Conservation (phyloP, 2,113 vertebrate species). For the Lampris megalopsis region DNA sequence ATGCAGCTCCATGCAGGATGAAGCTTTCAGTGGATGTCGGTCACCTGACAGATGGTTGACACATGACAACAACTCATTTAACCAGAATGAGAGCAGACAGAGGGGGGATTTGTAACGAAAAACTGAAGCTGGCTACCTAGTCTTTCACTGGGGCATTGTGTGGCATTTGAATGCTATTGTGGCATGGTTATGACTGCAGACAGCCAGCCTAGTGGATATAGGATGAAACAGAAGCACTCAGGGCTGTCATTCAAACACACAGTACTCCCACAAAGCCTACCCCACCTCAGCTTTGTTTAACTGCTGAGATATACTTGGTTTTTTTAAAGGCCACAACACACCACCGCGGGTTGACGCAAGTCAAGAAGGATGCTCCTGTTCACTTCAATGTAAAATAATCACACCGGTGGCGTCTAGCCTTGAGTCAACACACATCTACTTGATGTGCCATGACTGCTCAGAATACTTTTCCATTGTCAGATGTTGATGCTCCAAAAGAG, state of each 20-base stretch:
- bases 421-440: too few species aligned
- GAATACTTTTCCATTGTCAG: too few species aligned
- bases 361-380: too few species aligned
- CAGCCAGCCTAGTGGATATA: slow-evolving; percentile 31
- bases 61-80: too few species aligned
- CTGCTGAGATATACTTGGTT: neutral
- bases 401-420: too few species aligned
- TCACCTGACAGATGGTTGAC: neutral
- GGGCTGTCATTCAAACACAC: slow-evolving; percentile 49
- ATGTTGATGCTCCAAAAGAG: too few species aligned
- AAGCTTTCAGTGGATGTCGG: neutral
- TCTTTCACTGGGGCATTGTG: neutral
- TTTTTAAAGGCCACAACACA: too few species aligned
- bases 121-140: neutral
- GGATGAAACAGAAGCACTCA: slow-evolving; percentile 31
- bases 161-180: slow-evolving; percentile 5
- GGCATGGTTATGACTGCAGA: slow-evolving; percentile 26
- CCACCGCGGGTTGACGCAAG: too few species aligned
- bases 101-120: neutral
- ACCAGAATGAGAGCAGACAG: neutral
- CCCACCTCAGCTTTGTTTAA: slow-evolving; percentile 38
- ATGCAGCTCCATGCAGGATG: neutral
- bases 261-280: slow-evolving; percentile 18
- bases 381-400: too few species aligned
- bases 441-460: too few species aligned